Conservation (phyloP, 2,113 vertebrate species). For the Xiphias gladius region DNA sequence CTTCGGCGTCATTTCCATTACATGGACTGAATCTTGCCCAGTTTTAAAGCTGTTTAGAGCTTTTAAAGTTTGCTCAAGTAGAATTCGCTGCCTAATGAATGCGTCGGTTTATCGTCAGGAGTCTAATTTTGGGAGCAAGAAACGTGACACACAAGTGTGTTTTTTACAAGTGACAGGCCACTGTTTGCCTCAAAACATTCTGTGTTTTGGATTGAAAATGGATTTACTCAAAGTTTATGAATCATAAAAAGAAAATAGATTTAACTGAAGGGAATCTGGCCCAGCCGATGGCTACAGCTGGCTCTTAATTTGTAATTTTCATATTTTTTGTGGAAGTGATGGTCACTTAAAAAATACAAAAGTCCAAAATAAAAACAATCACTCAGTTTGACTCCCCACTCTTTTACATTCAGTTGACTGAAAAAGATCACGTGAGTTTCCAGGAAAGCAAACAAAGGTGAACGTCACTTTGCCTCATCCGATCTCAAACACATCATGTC, state of each 20-base stretch:
- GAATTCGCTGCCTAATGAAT: background rate
- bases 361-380: no score
- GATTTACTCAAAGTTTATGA: background rate
- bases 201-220: background rate
- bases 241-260: no score
- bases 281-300: background rate
- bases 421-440: background rate
- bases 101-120: background rate
- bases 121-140: slow-evolving; percentile 11
- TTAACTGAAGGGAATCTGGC: background rate
- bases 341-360: no score
- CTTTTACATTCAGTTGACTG: background rate
- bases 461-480: background rate
- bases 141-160: background rate
- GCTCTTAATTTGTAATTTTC: background rate
- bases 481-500: background rate
- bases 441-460: background rate
- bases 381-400: background rate
- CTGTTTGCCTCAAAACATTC: background rate
- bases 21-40: background rate
- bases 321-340: background rate
- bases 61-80: no score
- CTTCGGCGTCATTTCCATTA: background rate
- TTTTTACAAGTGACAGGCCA: background rate
- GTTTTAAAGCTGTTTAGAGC: no score